Percentiles rank a stretch among this genome's conserved stretches.
phyloP scores from a whole-genome alignment of 2,113 vertebrate genomes.

The Marmota monax region DNA sequence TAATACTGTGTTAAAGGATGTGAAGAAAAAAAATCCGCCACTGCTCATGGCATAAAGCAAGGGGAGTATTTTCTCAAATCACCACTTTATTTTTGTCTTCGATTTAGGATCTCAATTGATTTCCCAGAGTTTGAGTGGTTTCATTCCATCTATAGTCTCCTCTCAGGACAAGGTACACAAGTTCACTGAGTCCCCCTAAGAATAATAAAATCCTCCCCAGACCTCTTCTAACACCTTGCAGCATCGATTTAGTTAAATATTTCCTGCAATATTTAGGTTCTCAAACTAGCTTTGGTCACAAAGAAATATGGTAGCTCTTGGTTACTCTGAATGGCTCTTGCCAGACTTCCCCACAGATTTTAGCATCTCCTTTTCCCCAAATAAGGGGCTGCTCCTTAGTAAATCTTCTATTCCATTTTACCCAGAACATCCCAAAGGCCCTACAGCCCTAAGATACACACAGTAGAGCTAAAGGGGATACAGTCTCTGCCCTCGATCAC shows the following conservation, averaged over 20 bases:
- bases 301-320: neutral
- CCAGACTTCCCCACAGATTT: neutral
- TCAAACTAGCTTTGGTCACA: neutral
- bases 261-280: neutral
- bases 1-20: neutral
- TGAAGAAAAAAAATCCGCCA: neutral
- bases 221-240: neutral
- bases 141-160: neutral
- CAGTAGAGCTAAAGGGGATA: neutral
- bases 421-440: neutral
- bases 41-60: conserved; percentile 13
- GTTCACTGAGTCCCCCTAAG: neutral
- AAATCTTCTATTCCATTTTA: neutral
- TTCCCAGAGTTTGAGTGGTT: neutral
- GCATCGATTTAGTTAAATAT: neutral
- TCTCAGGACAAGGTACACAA: neutral
- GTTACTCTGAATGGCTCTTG: neutral
- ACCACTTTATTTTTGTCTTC: conserved; percentile 16
- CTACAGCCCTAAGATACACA: neutral
- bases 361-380: neutral
- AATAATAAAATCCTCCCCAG: neutral
- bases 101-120: conserved; percentile 6
- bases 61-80: conserved; percentile 9
- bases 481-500: neutral
- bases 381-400: neutral